phyloP scores from a whole-genome alignment of 2,113 vertebrate species.

The Heteronetta atricapilla region DNA sequence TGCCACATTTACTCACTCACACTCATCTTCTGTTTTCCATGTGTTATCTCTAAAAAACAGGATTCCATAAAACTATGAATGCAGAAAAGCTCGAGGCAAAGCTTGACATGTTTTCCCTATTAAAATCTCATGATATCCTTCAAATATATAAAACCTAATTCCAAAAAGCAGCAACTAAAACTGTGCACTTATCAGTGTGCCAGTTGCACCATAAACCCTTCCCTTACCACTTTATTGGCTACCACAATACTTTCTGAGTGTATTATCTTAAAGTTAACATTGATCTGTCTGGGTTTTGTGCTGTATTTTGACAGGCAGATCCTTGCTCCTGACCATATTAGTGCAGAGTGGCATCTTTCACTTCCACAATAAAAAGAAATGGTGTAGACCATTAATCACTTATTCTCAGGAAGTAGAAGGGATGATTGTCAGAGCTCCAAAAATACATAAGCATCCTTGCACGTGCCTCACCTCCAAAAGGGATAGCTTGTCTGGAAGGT shows the following conservation, averaged over 20 bases:
- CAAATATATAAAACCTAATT: not conserved
- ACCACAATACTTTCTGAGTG: not conserved
- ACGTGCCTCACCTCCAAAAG: not conserved
- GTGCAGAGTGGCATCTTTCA: not conserved
- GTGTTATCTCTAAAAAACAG: slow-evolving; percentile 24
- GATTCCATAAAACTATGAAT: not conserved
- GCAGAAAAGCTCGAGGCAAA: slow-evolving; percentile 18
- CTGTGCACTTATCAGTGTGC: not conserved
- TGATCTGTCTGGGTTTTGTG: not conserved
- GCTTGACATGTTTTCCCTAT: slow-evolving; percentile 20
- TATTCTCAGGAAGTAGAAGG: not conserved
- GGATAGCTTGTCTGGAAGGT: not conserved
- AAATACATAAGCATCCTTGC: not conserved
- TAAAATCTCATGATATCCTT: slow-evolving; percentile 3
- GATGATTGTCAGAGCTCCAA: not conserved
- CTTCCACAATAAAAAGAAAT: not conserved
- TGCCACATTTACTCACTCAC: not conserved
- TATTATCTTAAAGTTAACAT: not conserved
- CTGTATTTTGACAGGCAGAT: not conserved
- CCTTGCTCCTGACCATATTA: not conserved
- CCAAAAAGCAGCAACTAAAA: not conserved
- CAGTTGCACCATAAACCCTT: not conserved
- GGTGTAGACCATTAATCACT: not conserved
- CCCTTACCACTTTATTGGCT: not conserved
- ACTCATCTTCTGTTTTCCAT: slow-evolving; percentile 15